These are phyloP conservation scores for Streblospio benedicti DNA, from an alignment of 1,140 invertebrate species.

Conservation along the genomic window DNA sequence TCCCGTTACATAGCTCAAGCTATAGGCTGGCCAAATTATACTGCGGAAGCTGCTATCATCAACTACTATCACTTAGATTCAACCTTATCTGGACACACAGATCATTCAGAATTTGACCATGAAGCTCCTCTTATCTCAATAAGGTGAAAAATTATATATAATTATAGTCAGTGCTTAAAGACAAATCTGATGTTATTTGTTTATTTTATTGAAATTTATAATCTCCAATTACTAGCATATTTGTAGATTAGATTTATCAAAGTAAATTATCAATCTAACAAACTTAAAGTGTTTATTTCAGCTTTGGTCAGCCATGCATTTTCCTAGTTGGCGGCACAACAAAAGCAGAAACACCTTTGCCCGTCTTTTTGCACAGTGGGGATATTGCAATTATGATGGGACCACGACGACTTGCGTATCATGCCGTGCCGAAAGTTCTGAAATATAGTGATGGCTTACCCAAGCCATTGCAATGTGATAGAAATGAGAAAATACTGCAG, in stretches of 20 bases:
- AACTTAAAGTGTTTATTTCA: conserved; percentile 19
- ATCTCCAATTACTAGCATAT: neutral
- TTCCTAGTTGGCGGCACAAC: conserved; percentile 39
- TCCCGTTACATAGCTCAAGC: conserved; percentile 55
- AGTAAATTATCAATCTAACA: neutral
- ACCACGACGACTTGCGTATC: conserved; percentile 32
- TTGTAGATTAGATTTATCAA: neutral
- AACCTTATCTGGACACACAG: conserved; percentile 78
- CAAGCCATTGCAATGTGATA: neutral
- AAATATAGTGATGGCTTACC: neutral
- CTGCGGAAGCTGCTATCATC: conserved; percentile 80
- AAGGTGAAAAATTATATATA: conserved; percentile 26
- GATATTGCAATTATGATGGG: conserved; percentile 42
- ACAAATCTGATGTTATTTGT: neutral
- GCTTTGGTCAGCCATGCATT: conserved; percentile 40
- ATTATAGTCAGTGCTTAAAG: neutral
- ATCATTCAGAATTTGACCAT: conserved; percentile 79
- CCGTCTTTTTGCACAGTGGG: conserved; percentile 35
- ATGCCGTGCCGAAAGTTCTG: conserved; percentile 40
- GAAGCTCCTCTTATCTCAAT: conserved; percentile 79
- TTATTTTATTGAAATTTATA: conserved; percentile 2
- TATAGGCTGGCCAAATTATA: conserved; percentile 55
- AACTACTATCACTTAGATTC: conserved; percentile 91
- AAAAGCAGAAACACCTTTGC: conserved; percentile 31
- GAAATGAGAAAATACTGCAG: neutral